Base-by-base conservation (phyloP, 2,797 vertebrate genomes). In the Holocentrus rufus region DNA sequence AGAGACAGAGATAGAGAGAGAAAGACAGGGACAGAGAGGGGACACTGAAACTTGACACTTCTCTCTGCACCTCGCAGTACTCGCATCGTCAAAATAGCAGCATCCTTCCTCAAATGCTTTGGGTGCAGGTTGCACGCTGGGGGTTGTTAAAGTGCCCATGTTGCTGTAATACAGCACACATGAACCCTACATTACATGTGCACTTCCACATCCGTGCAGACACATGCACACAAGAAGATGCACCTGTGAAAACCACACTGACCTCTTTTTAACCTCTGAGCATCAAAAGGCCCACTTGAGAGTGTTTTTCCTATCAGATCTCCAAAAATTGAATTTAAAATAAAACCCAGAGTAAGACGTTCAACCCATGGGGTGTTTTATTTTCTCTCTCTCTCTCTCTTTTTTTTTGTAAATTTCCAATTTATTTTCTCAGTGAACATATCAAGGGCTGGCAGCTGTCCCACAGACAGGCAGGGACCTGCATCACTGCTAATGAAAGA, bases 391-490 rank as follows among this genome's bases (percentile, higher is more conserved):
- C 25, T 27, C 4, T 27, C 25, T 27, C 4, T 27, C 4, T 27
- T 27, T 27, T 27, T 27, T 27, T 27, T 27, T 27, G n/a, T n/a
- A n/a, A 27, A 27, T 74, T 79, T 36, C 34, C 53, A 71, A 52
- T 79, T 76, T 7, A 47, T 83, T 79, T 82, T 81, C 52, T 67
- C 61, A 71, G 81, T 53, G 2, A 23, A 50, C 70, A 66, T 69
- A 71, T 73, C 70, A 71, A 61, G n/a, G 25, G 44, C 72, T 85
- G 82, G 87, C 84, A 77, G 83, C 68, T 50, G 59, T 80, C 69
- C 72, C 59, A 9, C 30, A 65, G 76, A 77, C 91, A 89, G 78
- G 90, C 83, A 83, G 62, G 39, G 83, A 88, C 91, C 85, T 91
- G 92, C 79, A 70, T 76, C 60, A 34, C 56, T 66, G 77, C 68